Base-by-base conservation (phyloP, 1,140 invertebrate species). In the Microplitis demolitor region DNA sequence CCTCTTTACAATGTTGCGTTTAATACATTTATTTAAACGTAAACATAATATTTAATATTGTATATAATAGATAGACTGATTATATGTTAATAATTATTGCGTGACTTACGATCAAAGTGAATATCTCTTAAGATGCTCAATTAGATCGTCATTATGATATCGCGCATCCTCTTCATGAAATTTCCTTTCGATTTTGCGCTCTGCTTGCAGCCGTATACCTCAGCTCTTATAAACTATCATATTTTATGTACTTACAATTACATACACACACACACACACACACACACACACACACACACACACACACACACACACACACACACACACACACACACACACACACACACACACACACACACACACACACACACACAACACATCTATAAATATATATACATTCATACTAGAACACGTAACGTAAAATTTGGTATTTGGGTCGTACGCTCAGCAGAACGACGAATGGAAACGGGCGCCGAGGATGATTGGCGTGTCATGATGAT, bases 381-480 rank as follows among this genome's bases (percentile, higher is more conserved):
- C n/a, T n/a, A n/a, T n/a, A n/a, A n/a, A n/a, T 45, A 11, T 8
- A 45, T 45, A 45, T 11, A 45, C 6, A 45, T 11, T 45, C 5
- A 45, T 8, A 45, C 39, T 45, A 45, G 24, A 24, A 64, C 31
- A 69, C 34, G 53, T 34, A 72, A 66, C 63, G 39, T 72, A 35
- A 73, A 73, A 73, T 73, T 73, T 56, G 69, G 71, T 73, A 76
- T 76, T 76, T 76, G 72, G 74, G 74, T 76, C 74, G 66, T 71
- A 64, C 14, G 64, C 62, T 73, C 50, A 24, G 66, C 66, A 37
- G 53, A 63, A 71, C 63, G 56, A 63, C 60, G 53, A 71, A 45
- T 45, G 39, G 39, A 45, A 73, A 51, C 67, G 63, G 66, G 71
- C 69, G 71, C 64, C 72, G 62, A 62, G 69, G 72, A 71, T 76